phyloP scores from a whole-genome alignment of 92 coral and sea anemone species.

The Parazoanthus swiftii region DNA sequence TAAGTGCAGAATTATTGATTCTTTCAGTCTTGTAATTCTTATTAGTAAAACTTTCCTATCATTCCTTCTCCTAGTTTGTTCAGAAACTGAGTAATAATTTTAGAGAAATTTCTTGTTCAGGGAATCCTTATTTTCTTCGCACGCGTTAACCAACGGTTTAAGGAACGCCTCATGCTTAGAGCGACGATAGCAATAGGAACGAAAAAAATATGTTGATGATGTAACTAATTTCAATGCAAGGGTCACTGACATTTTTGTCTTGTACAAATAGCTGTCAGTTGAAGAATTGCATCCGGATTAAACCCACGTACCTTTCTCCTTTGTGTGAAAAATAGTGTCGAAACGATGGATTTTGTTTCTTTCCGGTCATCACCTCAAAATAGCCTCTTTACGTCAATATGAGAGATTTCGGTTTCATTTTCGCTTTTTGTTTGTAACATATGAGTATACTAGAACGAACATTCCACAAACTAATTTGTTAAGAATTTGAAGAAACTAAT shows the following conservation, averaged over 20 bases:
- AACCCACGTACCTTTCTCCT: conserved; percentile 27
- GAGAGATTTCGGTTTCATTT: conserved; percentile 1
- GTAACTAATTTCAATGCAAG: not conserved
- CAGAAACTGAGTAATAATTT: not conserved
- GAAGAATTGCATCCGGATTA: conserved; percentile 28
- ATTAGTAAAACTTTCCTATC: not conserved
- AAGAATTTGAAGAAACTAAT: not conserved
- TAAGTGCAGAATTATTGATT: too few species aligned
- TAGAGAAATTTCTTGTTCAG: not conserved
- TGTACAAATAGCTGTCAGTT: conserved; percentile 39
- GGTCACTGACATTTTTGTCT: conserved; percentile 25
- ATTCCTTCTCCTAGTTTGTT: not conserved
- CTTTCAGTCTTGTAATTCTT: too few species aligned
- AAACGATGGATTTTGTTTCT: conserved; percentile 34
- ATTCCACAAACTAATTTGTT: not conserved
- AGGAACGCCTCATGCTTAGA: not conserved
- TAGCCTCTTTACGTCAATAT: conserved; percentile 35
- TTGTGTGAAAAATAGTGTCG: conserved; percentile 34
- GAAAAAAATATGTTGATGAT: conserved; percentile 18
- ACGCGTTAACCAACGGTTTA: not conserved
- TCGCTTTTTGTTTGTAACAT: not conserved
- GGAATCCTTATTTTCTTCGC: not conserved
- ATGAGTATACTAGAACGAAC: not conserved
- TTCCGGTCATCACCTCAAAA: conserved; percentile 36
- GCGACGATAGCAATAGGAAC: not conserved